Conservation (phyloP, 2,113 vertebrate species). For the Montifringilla adamsi region DNA sequence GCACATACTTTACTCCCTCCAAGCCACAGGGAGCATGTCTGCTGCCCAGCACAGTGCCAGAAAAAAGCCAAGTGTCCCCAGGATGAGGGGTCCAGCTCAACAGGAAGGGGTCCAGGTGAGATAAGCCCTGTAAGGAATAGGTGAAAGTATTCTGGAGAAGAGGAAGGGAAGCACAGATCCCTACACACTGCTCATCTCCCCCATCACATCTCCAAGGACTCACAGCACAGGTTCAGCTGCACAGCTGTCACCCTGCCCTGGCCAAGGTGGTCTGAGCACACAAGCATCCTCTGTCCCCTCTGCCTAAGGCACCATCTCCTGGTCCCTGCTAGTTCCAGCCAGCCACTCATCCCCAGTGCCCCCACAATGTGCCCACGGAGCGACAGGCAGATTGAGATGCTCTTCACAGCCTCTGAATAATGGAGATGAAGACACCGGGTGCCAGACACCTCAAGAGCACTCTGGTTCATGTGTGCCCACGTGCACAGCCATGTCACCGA, state of each 20-base stretch:
- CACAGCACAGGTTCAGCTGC: not conserved
- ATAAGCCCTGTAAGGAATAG: not conserved
- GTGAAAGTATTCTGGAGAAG: not conserved
- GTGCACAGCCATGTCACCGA: not conserved
- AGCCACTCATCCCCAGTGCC: not conserved
- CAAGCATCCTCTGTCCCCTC: not conserved
- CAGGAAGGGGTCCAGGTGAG: not conserved
- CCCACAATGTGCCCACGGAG: rapidly evolving
- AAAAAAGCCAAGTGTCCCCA: not conserved
- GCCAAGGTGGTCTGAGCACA: not conserved
- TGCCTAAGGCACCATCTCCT: not conserved
- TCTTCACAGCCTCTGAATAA: not conserved
- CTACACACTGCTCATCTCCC: not conserved
- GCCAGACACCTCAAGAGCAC: not conserved
- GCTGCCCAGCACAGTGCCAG: rapidly evolving
- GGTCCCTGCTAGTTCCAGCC: not conserved
- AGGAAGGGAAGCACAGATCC: not conserved
- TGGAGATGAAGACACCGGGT: not conserved
- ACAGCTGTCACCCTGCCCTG: not conserved
- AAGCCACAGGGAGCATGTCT: rapidly evolving
- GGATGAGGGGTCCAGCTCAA: not conserved
- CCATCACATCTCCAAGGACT: not conserved
- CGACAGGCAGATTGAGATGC: not conserved
- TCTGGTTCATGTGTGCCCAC: rapidly evolving
- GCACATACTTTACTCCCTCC: rapidly evolving